Conservation (phyloP, 2,797 vertebrate genomes). For the Rhinophrynus dorsalis region DNA sequence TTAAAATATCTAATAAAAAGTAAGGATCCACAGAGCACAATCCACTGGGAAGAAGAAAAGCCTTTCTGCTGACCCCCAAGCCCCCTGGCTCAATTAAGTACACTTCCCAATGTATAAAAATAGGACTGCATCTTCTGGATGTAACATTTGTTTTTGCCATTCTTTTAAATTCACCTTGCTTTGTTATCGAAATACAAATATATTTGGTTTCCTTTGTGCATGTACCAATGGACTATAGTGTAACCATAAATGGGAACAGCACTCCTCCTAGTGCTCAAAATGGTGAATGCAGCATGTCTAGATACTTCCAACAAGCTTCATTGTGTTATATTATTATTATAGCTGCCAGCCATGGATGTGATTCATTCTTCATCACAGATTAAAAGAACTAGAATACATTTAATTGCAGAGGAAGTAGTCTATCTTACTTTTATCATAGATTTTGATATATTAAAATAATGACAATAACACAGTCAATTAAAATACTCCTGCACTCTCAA, state of each 20-base stretch:
- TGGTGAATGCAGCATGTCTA: conserved; percentile 47
- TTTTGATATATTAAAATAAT: conserved; percentile 4
- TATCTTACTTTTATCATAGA: conserved; percentile 29
- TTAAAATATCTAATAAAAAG: no score
- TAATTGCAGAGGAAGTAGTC: conserved; percentile 31
- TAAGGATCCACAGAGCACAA: no score
- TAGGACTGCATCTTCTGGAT: no score
- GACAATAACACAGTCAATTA: no score
- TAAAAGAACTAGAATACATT: conserved; percentile 28
- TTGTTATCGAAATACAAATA: neutral
- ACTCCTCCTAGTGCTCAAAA: conserved; percentile 66
- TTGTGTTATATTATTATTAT: conserved; percentile 46
- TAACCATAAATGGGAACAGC: conserved; percentile 56
- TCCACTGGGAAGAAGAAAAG: no score
- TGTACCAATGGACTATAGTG: neutral
- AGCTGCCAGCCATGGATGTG: conserved; percentile 54
- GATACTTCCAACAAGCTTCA: conserved; percentile 46
- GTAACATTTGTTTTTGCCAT: no score
- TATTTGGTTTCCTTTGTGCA: neutral
- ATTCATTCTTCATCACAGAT: conserved; percentile 60
- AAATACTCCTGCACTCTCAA: no score
- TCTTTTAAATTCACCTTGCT: no score
- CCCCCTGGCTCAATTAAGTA: no score
- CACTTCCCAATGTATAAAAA: no score
- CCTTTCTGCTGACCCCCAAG: no score